These are phyloP conservation scores for Harpagus bidentatus DNA, from an alignment of 2,113 vertebrate species.

Conservation along the genomic window DNA sequence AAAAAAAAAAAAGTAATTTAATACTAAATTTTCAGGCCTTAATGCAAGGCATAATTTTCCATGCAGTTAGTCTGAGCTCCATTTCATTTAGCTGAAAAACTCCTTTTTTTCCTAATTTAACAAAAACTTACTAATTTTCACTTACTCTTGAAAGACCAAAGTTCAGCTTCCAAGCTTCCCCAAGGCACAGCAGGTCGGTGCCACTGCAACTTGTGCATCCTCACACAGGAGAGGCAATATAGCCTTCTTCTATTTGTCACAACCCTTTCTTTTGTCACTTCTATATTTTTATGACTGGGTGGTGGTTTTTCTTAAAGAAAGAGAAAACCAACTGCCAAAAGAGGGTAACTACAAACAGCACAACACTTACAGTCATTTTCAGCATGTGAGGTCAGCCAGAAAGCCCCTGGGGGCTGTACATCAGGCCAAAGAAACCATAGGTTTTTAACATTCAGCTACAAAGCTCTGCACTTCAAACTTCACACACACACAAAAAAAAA, in stretches of 20 bases:
- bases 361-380: rapidly evolving
- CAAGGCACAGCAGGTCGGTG: background rate
- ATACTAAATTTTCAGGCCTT: background rate
- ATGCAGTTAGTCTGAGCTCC: background rate
- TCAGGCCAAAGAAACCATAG: background rate
- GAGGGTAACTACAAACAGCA: background rate
- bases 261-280: background rate
- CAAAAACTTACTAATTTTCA: background rate
- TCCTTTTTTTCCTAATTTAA: background rate
- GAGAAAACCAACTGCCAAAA: background rate
- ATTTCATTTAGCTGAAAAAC: background rate
- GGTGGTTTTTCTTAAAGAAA: background rate
- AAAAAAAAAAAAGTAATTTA: background rate
- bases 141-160: background rate
- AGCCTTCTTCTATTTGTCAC: background rate
- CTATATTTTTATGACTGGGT: background rate
- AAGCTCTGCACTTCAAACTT: background rate
- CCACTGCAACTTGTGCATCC: background rate
- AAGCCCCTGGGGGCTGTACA: background rate
- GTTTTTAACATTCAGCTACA: background rate
- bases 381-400: background rate
- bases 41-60: background rate
- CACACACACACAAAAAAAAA: background rate
- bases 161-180: background rate
- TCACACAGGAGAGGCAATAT: background rate